Evolutionary conservation across 1,140 invertebrate genomes (phyloP), one percentile per base, ranked within the genome.

Genomic region (Brachionus calyciflorus): DNA sequence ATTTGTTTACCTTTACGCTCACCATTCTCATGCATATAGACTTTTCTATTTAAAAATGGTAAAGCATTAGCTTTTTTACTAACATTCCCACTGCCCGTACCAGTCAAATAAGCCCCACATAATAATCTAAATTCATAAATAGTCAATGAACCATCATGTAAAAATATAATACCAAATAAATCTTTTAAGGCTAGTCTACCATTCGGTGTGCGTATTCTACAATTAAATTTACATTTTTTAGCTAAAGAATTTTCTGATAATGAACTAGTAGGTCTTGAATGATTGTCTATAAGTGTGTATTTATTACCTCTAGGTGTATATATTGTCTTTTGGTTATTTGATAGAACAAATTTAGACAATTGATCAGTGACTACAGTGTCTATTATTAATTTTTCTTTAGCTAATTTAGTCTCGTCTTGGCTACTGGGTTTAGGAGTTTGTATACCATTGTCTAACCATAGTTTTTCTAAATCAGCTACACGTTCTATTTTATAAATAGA

Each of bases 181-280:
- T 73, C 69, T 4, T 46, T 44, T 2, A 73, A 37, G 19, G 69
- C 69, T n/a, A 73, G 12, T 12, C 69, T 26, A 5, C 69, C 69
- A 40, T 73, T 73, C 12, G 69, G 69, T 12, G 69, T 26, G 6
- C 69, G 44, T 26, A 73, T 55, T 48, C 69, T 28, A 14, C 69
- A 73, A 51, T 49, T 73, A 49, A 73, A 73, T 55, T 73, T 73
- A 40, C 46, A 53, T 73, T 55, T 73, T 73, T 73, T 73, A 12
- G 46, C 30, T 19, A 73, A 24, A 9, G 44, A 37, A 19, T 65
- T 65, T 19, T 65, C 60, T 21, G 60, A 65, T 21, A 65, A 26
- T 30, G 37, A 44, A 37, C 60, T 65, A 24, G 60, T 65, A 17
- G 69, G 46, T 73, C 69, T 55, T 19, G 46, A 46, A 37, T 73